These are phyloP conservation scores for Meles meles DNA, from an alignment of 2,113 vertebrate genomes.

Conservation along the genomic window DNA sequence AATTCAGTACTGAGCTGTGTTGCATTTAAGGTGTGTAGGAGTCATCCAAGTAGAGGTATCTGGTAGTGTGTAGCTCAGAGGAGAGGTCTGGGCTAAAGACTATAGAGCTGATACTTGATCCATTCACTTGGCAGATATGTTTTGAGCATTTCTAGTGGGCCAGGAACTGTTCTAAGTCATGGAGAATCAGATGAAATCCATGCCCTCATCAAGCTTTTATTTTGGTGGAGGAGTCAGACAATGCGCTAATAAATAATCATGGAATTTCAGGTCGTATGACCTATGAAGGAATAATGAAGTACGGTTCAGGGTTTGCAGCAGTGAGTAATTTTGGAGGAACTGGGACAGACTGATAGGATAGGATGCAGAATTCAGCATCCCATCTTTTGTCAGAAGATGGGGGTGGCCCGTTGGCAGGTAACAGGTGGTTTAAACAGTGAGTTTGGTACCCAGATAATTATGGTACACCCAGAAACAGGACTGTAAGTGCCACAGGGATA, in stretches of 20 bases:
- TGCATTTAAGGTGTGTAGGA: background rate
- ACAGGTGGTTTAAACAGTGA: background rate
- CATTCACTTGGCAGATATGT: background rate
- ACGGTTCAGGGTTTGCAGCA: background rate
- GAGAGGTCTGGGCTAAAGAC: background rate
- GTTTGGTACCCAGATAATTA: background rate
- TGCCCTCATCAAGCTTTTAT: background rate
- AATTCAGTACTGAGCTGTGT: background rate
- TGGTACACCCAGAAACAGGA: background rate
- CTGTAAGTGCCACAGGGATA: background rate
- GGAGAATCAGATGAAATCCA: background rate
- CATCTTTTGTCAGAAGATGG: background rate
- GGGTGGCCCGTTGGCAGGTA: background rate
- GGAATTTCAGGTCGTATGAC: background rate
- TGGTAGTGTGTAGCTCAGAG: background rate
- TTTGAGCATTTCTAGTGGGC: background rate
- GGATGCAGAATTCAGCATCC: background rate
- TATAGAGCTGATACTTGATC: background rate
- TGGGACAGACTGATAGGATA: background rate
- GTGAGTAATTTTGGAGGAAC: background rate
- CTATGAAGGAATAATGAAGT: constrained; percentile 1
- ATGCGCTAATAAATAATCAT: background rate
- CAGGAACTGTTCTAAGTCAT: background rate
- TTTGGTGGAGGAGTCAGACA: background rate
- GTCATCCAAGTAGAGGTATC: background rate